These are phyloP conservation scores for Drosophila gunungcola DNA, from an alignment of 1,140 invertebrate genomes.

Conservation along the genomic window DNA sequence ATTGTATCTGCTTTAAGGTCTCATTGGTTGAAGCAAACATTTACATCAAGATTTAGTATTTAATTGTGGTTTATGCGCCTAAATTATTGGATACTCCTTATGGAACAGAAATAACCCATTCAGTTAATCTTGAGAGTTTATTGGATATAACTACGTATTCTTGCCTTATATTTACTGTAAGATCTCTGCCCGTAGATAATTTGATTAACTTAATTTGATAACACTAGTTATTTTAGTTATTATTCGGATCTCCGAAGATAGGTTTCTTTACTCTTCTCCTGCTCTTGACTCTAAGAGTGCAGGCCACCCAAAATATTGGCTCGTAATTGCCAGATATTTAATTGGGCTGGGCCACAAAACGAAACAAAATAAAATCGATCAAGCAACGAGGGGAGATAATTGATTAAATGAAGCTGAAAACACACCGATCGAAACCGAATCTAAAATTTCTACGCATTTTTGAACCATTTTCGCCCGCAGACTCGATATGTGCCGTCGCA, in stretches of 20 bases:
- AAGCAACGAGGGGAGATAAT: constrained; percentile 34
- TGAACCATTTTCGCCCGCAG: constrained; percentile 88
- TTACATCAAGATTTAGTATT: constrained; percentile 30
- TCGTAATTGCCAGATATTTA: constrained; percentile 8
- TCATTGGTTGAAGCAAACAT: constrained; percentile 55
- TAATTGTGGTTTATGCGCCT: constrained; percentile 17
- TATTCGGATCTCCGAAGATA: constrained; percentile 3
- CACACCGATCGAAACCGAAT: constrained; percentile 35
- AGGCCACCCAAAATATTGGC: not conserved
- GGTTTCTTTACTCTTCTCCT: not conserved
- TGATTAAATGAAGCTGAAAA: constrained; percentile 36
- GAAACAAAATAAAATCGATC: constrained; percentile 20
- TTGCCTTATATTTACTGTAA: not conserved
- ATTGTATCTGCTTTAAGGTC: constrained; percentile 42
- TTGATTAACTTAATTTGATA: not conserved
- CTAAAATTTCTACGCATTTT: constrained; percentile 72
- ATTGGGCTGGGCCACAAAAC: constrained; percentile 11
- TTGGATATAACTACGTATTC: not conserved
- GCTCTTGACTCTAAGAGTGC: constrained; percentile 1
- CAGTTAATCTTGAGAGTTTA: constrained; percentile 1
- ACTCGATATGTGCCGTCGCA: constrained; percentile 99
- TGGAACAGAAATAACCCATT: not conserved
- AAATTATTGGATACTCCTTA: constrained; percentile 1
- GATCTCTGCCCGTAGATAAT: not conserved
- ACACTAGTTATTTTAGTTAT: not conserved